A percentile compares a stretch with the other conserved stretches of the same genome.
phyloP scores from a whole-genome alignment of 2,888 invertebrate species.

The Heliothis peltigera region DNA sequence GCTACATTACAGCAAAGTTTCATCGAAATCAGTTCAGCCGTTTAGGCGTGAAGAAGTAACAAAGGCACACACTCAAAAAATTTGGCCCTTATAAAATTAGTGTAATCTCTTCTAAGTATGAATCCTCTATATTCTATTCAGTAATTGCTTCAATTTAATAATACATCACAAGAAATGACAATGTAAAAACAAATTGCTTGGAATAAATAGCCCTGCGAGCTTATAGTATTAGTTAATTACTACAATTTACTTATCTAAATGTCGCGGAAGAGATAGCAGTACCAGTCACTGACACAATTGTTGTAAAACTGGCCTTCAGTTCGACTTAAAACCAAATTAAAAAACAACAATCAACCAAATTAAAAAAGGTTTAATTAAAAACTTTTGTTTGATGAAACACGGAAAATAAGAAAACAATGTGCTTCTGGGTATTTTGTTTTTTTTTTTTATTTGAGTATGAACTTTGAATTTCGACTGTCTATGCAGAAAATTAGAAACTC shows the following conservation, averaged over 20 bases:
- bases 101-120: too few relatives aligned
- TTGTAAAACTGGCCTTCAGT: not conserved
- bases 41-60: too few relatives aligned
- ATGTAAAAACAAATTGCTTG: not conserved
- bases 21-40: too few relatives aligned
- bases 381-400: not conserved
- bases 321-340: not conserved
- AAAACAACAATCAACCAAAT: not conserved
- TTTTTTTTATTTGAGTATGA: not conserved
- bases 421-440: not conserved
- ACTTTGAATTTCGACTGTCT: not conserved
- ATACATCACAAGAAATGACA: too few relatives aligned
- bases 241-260: constrained; percentile 9
- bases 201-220: not conserved
- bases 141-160: too few relatives aligned
- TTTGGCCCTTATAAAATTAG: too few relatives aligned
- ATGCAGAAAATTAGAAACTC: not conserved
- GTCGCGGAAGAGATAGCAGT: constrained; percentile 14
- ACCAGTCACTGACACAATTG: not conserved
- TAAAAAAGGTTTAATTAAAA: not conserved
- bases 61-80: too few relatives aligned
- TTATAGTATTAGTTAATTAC: not conserved
- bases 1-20: too few relatives aligned
- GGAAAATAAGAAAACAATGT: not conserved
- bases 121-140: too few relatives aligned